Percentiles rank a stretch among this genome's conserved stretches.
phyloP scores from a whole-genome alignment of 2,113 vertebrate species.

The Dasypus novemcinctus region DNA sequence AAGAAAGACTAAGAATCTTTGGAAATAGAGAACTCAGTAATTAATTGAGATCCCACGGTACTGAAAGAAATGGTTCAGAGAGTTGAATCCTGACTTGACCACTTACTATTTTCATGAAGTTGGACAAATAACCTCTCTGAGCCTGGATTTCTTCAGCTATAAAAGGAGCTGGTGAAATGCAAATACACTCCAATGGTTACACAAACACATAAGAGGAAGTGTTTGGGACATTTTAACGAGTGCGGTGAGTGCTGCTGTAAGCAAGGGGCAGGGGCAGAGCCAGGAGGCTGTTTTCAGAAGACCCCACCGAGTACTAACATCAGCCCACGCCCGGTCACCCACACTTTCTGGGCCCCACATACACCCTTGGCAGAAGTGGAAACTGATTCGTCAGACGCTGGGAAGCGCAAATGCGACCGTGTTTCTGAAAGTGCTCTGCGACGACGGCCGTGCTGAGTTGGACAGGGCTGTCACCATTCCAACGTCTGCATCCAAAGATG shows the following conservation, averaged over 20 bases:
- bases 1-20: not conserved
- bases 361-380: not conserved
- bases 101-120: not conserved
- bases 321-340: not conserved
- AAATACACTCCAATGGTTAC: not conserved
- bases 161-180: not conserved
- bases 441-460: not conserved
- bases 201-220: not conserved
- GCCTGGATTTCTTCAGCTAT: not conserved
- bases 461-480: not conserved
- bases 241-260: not conserved
- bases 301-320: not conserved
- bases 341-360: not conserved
- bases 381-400: not conserved
- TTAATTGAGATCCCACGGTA: not conserved
- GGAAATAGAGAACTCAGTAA: not conserved
- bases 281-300: not conserved
- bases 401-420: not conserved
- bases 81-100: not conserved
- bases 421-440: not conserved
- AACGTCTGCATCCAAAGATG: not conserved
- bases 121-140: not conserved
- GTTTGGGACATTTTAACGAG: not conserved
- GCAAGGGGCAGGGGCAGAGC: not conserved
- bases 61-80: not conserved